Percentiles rank a stretch among this genome's conserved stretches.
These are phyloP conservation scores for Periophthalmus modestus DNA, from an alignment of 2,113 vertebrate species.

Conservation along the genomic window DNA sequence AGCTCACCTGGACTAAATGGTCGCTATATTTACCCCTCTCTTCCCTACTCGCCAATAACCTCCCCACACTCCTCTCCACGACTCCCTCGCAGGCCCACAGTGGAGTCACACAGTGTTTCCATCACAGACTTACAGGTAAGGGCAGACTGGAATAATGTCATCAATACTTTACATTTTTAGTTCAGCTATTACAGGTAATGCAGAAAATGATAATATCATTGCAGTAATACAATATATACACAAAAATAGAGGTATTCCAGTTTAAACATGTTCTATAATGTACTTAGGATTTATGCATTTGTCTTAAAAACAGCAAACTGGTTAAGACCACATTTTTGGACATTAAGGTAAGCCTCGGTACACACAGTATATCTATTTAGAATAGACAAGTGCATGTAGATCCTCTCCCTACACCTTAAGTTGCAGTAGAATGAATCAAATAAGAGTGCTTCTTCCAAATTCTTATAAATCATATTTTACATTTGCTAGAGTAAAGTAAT, in stretches of 20 bases:
- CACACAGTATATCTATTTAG: slow-evolving; percentile 18
- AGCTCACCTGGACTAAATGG: slow-evolving; percentile 73
- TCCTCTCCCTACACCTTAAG: background rate
- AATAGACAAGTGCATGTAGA: slow-evolving; percentile 1
- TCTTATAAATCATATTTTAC: background rate
- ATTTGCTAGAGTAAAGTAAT: too few species aligned
- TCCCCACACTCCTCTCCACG: slow-evolving; percentile 93
- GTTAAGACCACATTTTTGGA: slow-evolving; percentile 41
- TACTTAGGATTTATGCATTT: slow-evolving; percentile 42
- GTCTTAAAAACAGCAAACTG: slow-evolving; percentile 50
- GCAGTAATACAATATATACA: background rate
- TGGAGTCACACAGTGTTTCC: slow-evolving; percentile 94
- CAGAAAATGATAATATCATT: background rate
- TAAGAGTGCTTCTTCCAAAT: background rate
- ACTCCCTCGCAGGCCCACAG: slow-evolving; percentile 88
- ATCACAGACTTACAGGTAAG: slow-evolving; percentile 94
- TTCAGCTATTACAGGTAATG: background rate
- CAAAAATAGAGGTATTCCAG: background rate
- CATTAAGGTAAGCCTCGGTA: slow-evolving; percentile 50
- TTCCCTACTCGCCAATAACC: slow-evolving; percentile 87
- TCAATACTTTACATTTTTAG: background rate
- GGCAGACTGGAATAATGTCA: background rate
- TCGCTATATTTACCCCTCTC: slow-evolving; percentile 84
- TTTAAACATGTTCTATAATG: background rate
- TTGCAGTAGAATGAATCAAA: background rate